These are phyloP conservation scores for Prenolepis imparis DNA, from an alignment of 2,888 invertebrate species.

Conservation along the genomic window DNA sequence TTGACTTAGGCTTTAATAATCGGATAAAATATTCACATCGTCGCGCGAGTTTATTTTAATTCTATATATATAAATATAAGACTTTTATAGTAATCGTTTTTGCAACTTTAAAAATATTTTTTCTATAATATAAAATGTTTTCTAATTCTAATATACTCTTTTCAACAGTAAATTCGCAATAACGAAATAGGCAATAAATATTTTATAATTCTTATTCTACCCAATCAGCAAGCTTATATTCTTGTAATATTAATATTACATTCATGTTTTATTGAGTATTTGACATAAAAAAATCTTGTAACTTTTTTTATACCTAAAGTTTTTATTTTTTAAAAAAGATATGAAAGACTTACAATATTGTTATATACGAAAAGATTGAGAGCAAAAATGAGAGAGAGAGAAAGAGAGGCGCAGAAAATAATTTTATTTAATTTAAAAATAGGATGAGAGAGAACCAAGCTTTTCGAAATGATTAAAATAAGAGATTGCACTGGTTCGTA, in stretches of 20 bases:
- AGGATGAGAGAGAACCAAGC: neutral
- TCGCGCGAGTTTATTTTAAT: slow-evolving; percentile 4
- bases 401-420: too few species aligned
- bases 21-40: slow-evolving; percentile 12
- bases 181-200: neutral
- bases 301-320: neutral
- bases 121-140: neutral
- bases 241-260: neutral
- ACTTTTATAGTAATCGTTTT: neutral
- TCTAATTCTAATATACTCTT: neutral
- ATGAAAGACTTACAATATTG: neutral
- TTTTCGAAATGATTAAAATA: neutral
- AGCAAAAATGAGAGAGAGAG: neutral
- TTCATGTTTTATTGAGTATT: neutral
- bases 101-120: slow-evolving; percentile 6
- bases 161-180: slow-evolving; percentile 12
- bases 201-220: neutral
- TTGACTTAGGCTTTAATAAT: neutral
- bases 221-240: neutral
- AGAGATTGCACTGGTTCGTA: neutral
- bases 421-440: neutral
- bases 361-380: neutral
- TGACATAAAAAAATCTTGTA: neutral
- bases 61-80: neutral
- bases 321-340: neutral